Base-by-base conservation (phyloP, 2,113 vertebrate species). In the Hyla sarda region DNA sequence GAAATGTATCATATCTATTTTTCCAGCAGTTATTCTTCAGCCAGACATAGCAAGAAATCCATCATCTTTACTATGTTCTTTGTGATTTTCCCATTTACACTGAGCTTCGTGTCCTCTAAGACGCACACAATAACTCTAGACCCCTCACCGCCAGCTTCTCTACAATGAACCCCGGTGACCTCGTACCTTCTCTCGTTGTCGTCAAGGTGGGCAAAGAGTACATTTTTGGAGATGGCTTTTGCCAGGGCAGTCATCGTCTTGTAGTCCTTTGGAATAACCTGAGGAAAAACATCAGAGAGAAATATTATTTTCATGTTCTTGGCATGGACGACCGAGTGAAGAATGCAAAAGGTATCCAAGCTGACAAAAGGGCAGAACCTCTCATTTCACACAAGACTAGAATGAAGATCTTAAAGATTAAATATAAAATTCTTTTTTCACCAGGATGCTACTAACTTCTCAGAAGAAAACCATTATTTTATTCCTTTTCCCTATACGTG, bases 251-350 rank as follows among this genome's bases (percentile, higher is more conserved):
- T 97, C 98, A 99, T 99, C 4, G 98, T 99, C 93, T 99, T 99
- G 89, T 99, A 99, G 95, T 99, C 98, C 91, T 99, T 99, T 56
- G 98, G 98, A 90, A 99, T 99, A 88, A 99, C 98, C 98, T 99
- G 92, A 0, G 19, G 58, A 88, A 58, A 65, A 84, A 82, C 52
- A 47, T 48, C 75, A 71, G 14, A 67, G 60, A 77, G 71, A 79
- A 81, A 83, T 21, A 75, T 0, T 0, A 86, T 81, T 56, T 50
- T 73, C 25, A 19, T 32, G 50, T 32, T 17, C 12, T 19, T 86
- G 84, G 77, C 84, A 72, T 34, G 52, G 37, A 54, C 25, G 30
- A 34, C 48, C 11, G 23, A 80, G 62, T 45, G 30, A 86, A 86
- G 84, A 86, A 86, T 81, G 60, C 62, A 79, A 52, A 54, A 54